These are phyloP conservation scores for Platysternon megacephalum DNA, from an alignment of 2,113 vertebrate genomes.

Conservation along the genomic window DNA sequence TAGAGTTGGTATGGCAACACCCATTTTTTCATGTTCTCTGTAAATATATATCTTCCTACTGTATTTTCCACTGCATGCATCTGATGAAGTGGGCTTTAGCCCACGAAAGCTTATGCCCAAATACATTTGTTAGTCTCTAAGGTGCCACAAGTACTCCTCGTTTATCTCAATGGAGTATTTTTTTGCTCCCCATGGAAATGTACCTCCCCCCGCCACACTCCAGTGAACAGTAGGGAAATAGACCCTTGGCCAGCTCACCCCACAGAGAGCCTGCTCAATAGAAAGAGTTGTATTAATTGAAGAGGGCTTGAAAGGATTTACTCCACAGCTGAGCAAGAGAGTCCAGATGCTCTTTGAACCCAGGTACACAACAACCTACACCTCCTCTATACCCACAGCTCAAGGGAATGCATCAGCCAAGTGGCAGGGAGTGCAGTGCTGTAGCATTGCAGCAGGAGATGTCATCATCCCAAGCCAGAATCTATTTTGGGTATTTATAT, in stretches of 20 bases:
- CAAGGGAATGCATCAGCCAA: background rate
- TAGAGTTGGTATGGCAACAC: too few species aligned
- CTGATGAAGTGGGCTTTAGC: too few species aligned
- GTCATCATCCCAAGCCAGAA: background rate
- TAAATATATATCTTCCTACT: too few species aligned
- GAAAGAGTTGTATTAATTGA: background rate
- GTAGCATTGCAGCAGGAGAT: background rate
- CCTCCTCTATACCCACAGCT: background rate
- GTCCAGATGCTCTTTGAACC: background rate
- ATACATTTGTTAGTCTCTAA: too few species aligned
- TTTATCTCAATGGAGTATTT: background rate
- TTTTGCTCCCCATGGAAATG: background rate
- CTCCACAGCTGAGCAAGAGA: background rate
- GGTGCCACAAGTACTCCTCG: too few species aligned
- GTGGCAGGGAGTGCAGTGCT: background rate
- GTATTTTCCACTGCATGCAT: too few species aligned
- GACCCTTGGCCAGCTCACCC: background rate
- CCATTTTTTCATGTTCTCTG: too few species aligned
- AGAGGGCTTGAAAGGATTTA: background rate
- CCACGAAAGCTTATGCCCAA: too few species aligned
- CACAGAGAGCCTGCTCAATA: background rate
- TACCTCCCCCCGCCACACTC: background rate
- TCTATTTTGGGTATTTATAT: background rate
- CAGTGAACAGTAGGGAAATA: background rate
- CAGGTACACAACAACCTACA: background rate